phyloP scores from a whole-genome alignment of 2,888 invertebrate species.

The Aspidiotus destructor region DNA sequence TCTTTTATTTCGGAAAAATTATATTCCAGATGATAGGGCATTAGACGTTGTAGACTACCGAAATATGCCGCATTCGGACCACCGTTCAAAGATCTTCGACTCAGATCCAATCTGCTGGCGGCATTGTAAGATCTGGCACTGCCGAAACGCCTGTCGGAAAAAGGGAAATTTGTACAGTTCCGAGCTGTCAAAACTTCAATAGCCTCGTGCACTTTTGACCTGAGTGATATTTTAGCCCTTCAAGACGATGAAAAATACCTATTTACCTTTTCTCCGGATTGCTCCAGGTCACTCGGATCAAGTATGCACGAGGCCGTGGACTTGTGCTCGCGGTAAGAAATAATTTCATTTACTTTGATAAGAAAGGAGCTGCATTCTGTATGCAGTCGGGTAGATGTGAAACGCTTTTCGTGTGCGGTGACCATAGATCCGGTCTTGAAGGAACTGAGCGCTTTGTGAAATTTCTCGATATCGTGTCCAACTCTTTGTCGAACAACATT shows the following conservation, averaged over 20 bases:
- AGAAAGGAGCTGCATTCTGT: conserved; percentile 40
- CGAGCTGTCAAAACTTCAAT: neutral
- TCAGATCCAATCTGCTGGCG: conserved; percentile 38
- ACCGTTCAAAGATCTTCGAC: conserved; percentile 47
- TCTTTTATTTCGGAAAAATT: conserved; percentile 39
- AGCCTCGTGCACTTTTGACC: too few species aligned
- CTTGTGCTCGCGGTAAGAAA: neutral
- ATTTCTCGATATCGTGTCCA: conserved; percentile 63
- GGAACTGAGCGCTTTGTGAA: conserved; percentile 48
- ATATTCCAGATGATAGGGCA: conserved; percentile 29
- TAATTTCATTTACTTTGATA: conserved; percentile 39
- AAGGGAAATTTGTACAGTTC: conserved; percentile 44
- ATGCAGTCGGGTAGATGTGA: conserved; percentile 50
- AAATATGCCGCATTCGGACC: conserved; percentile 82
- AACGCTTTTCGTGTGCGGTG: conserved; percentile 59
- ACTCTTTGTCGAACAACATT: conserved; percentile 73
- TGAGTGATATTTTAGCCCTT: too few species aligned
- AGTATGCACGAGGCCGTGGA: too few species aligned
- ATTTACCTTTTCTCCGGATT: too few species aligned
- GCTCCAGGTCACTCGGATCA: too few species aligned
- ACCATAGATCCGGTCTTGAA: conserved; percentile 50
- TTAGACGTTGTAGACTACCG: conserved; percentile 30
- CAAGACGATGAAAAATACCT: too few species aligned
- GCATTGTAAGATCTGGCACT: conserved; percentile 71
- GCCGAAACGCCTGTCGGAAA: conserved; percentile 60